Percentiles rank a stretch among this genome's conserved stretches.
These are phyloP conservation scores for Catharus ustulatus DNA, from an alignment of 2,797 vertebrate species.

Conservation along the genomic window DNA sequence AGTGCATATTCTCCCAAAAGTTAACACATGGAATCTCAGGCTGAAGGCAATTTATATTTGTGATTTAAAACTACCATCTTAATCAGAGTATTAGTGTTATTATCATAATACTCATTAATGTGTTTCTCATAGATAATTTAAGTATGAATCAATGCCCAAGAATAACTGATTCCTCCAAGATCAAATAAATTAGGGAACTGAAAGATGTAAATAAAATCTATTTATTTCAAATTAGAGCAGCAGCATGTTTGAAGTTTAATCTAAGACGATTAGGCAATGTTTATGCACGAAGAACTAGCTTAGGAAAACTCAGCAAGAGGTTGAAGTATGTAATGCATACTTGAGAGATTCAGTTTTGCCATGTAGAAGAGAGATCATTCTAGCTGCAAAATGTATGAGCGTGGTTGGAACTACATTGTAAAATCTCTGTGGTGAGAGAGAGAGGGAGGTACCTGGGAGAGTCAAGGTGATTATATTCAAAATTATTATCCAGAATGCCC, in stretches of 20 bases:
- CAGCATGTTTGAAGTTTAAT: background rate
- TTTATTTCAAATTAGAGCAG: slow-evolving; percentile 4
- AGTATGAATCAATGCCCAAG: background rate
- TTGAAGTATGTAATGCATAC: background rate
- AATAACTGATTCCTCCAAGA: background rate
- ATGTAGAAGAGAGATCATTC: background rate
- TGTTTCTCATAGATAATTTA: slow-evolving; percentile 13
- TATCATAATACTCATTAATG: background rate
- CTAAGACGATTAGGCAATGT: background rate
- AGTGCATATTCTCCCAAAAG: background rate
- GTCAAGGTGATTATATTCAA: background rate
- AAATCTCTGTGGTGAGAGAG: background rate
- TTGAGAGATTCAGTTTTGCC: background rate
- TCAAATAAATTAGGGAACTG: background rate
- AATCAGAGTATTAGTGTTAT: background rate
- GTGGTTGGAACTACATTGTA: background rate
- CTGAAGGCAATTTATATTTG: background rate
- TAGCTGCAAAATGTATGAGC: background rate
- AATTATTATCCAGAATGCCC: background rate
- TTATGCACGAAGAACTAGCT: background rate
- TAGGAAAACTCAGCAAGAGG: background rate
- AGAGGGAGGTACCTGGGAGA: background rate
- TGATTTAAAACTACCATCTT: background rate
- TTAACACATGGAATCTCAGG: background rate
- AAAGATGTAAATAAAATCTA: background rate